Percentiles rank a stretch among this genome's conserved stretches.
These are phyloP conservation scores for Hyles euphorbiae DNA, from an alignment of 1,140 invertebrate species.

Conservation along the genomic window DNA sequence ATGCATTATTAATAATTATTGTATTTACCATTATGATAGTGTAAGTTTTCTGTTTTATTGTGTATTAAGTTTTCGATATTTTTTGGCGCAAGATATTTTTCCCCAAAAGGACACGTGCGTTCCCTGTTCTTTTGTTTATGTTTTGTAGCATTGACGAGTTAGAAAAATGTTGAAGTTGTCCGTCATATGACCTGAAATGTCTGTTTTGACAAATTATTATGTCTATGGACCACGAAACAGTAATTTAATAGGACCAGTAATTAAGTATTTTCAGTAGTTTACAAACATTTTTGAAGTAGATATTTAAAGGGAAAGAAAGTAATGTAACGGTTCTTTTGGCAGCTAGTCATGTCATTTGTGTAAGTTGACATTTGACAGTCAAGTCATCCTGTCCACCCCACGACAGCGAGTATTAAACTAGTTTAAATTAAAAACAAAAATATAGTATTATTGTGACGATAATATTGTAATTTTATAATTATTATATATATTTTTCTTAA, in stretches of 20 bases:
- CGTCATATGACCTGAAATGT: background rate
- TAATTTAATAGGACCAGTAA: too few species aligned
- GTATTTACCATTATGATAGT: constrained; percentile 20
- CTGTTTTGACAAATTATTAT: background rate
- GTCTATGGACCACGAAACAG: too few species aligned
- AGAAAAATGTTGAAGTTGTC: background rate
- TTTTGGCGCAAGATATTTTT: constrained; percentile 3
- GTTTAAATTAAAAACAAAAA: constrained; percentile 34
- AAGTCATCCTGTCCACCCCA: constrained; percentile 38
- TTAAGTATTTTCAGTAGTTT: too few species aligned
- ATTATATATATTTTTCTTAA: constrained; percentile 52
- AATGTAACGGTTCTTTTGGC: constrained; percentile 27
- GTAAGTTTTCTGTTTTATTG: constrained; percentile 21
- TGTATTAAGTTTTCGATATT: constrained; percentile 8
- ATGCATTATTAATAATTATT: constrained; percentile 31
- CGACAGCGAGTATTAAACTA: constrained; percentile 64
- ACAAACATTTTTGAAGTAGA: background rate
- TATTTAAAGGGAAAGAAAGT: background rate
- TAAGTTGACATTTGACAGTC: constrained; percentile 54
- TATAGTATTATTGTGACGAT: constrained; percentile 52
- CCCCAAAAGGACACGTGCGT: too few species aligned
- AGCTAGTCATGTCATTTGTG: constrained; percentile 60
- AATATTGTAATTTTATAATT: constrained; percentile 1
- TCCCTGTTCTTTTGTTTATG: too few species aligned
- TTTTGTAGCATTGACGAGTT: too few species aligned